A percentile compares a stretch with the other conserved stretches of the same genome.
Evolutionary conservation across 1,140 invertebrate species (phyloP).

Genomic region (Formica selysi): DNA sequence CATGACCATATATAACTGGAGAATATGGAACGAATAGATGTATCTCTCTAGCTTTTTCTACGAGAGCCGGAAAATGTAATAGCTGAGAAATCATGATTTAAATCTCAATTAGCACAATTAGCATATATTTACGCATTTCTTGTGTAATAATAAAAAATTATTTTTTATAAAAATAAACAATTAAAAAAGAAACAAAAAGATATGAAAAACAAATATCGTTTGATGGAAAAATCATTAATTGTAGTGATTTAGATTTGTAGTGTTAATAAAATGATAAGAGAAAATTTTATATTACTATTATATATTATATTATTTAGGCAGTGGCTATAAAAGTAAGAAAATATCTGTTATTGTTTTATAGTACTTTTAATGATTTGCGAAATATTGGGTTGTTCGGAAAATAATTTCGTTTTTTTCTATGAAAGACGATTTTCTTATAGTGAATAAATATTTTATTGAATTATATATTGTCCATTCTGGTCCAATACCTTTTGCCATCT

Average conservation of each 20-base stretch:
- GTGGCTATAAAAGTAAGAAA: background rate
- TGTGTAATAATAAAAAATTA: background rate
- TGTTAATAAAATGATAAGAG: background rate
- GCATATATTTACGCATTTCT: background rate
- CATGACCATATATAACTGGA: conserved; percentile 12
- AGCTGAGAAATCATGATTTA: background rate
- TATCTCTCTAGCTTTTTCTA: background rate
- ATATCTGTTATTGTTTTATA: background rate
- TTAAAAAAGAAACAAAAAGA: background rate
- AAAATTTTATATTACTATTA: background rate
- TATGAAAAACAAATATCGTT: background rate
- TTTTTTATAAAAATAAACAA: background rate
- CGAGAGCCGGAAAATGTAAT: background rate
- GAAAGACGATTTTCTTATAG: no score
- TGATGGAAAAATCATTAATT: background rate
- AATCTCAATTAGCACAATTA: conserved; percentile 14
- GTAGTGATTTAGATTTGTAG: background rate
- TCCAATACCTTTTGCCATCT: no score
- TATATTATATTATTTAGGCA: background rate
- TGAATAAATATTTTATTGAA: no score
- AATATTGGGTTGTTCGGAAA: no score
- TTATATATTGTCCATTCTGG: no score
- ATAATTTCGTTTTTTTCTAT: no score
- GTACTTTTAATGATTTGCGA: background rate
- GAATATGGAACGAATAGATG: background rate